A percentile compares a stretch with the other conserved stretches of the same genome.
Conservation (phyloP, 2,113 vertebrate genomes). For the Burhinus bistriatus region DNA sequence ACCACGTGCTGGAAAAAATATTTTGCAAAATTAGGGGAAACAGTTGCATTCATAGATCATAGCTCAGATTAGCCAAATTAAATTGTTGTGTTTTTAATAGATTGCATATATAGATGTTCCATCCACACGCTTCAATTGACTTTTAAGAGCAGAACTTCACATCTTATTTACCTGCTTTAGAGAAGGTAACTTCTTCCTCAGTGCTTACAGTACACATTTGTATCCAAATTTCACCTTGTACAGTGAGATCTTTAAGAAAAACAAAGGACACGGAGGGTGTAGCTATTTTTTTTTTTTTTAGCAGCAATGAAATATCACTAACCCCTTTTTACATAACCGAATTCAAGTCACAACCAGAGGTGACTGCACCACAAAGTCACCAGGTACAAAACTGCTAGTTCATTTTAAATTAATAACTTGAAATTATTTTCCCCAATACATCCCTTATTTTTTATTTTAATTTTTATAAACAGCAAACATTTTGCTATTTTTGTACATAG, state of each 20-base stretch:
- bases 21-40: conserved; percentile 28
- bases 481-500: conserved; percentile 98
- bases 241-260: conserved; percentile 85
- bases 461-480: conserved; percentile 94
- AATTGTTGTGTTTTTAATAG: conserved; percentile 77
- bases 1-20: not conserved
- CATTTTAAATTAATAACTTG: conserved; percentile 81
- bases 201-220: conserved; percentile 84
- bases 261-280: conserved; percentile 80
- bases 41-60: conserved; percentile 49
- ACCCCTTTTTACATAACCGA: conserved; percentile 82
- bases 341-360: conserved; percentile 89
- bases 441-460: conserved; percentile 82
- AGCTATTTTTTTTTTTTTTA: conserved; percentile 78
- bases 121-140: conserved; percentile 85
- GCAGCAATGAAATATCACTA: conserved; percentile 85
- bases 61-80: conserved; percentile 72
- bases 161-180: conserved; percentile 89
- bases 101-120: conserved; percentile 93
- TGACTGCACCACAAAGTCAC: conserved; percentile 86
- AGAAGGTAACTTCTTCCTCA: conserved; percentile 79
- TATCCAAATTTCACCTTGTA: conserved; percentile 81
- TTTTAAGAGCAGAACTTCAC: conserved; percentile 84
- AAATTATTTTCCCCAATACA: conserved; percentile 82
- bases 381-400: conserved; percentile 83